Evolutionary conservation across 1,140 invertebrate genomes (phyloP), one percentile per base, ranked within the genome.

Genomic region (Anadara kagoshimensis): DNA sequence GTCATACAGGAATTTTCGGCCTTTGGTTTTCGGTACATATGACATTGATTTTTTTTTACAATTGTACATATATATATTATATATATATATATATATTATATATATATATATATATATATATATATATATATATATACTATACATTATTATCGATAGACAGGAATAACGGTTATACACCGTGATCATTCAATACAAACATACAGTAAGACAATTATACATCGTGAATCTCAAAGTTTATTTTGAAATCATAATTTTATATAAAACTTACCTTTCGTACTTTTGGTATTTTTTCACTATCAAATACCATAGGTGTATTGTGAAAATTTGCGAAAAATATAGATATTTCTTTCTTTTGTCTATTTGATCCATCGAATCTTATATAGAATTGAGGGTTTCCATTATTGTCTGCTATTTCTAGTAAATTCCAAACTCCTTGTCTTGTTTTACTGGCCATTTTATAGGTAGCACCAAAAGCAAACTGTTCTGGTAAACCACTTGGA

Each of bases 371-470:
- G 18, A 75, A 75, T 4, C 62, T 59, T 51, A 75, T 29, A 24
- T 61, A 41, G 26, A 75, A 75, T n/a, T 65, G 41, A 41, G 73
- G 64, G 20, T 75, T 20, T 1, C 54, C 66, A 20, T 29, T 20
- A n/a, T 41, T 12, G 53, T 57, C 44, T 14, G 36, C 18, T 14
- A 75, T 53, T 22, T 69, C 66, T 11, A 75, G 8, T 24, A 75
- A 53, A 51, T 75, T 43, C 73, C 73, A 75, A 29, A 49, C 22
- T 45, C 58, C 67, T 29, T 47, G 49, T 24, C 73, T 29, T 7
- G 73, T 69, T 64, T 68, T 47, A n/a, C 61, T 64, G 5, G 66
- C 59, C 44, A 75, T 53, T 44, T 58, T 63, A 47, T 69, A 69
- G 5, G 73, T 75, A 3, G 54, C 53, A 10, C 54, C 43, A 26